A percentile compares a stretch with the other conserved stretches of the same genome.
Conservation (phyloP, 2,113 vertebrate species). For the Thermophis baileyi region DNA sequence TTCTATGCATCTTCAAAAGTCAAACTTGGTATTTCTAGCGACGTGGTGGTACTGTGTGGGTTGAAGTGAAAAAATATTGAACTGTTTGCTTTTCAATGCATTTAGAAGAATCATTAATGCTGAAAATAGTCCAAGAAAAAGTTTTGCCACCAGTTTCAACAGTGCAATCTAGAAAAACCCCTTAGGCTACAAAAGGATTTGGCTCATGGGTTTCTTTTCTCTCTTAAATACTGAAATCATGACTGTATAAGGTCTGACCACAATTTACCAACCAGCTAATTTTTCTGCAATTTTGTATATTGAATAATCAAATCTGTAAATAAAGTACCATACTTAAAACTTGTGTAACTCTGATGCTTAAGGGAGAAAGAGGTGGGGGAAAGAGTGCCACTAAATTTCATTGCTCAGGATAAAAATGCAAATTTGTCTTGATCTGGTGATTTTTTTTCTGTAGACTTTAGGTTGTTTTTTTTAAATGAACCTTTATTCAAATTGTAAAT, state of each 20-base stretch:
- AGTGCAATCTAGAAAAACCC: neutral
- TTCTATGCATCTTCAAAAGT: neutral
- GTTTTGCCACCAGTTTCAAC: neutral
- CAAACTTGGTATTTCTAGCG: neutral
- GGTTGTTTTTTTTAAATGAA: neutral
- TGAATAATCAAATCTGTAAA: neutral
- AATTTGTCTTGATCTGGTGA: neutral
- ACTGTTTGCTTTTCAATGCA: neutral
- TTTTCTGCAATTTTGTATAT: neutral
- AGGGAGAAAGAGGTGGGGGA: neutral
- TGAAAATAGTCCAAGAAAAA: neutral
- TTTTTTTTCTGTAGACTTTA: neutral
- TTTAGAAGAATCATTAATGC: neutral
- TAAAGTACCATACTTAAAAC: neutral
- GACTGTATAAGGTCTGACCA: neutral
- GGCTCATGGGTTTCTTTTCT: neutral
- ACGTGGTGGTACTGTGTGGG: neutral
- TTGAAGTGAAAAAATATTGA: neutral
- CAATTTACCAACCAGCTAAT: neutral
- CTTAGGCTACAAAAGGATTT: neutral
- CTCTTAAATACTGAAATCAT: neutral
- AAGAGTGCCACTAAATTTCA: neutral
- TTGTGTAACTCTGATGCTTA: neutral
- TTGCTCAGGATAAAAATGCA: neutral
- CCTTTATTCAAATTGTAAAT: neutral